Evolutionary conservation across 2,797 vertebrate species (phyloP).

Genomic region (Taenioides sp.): DNA sequence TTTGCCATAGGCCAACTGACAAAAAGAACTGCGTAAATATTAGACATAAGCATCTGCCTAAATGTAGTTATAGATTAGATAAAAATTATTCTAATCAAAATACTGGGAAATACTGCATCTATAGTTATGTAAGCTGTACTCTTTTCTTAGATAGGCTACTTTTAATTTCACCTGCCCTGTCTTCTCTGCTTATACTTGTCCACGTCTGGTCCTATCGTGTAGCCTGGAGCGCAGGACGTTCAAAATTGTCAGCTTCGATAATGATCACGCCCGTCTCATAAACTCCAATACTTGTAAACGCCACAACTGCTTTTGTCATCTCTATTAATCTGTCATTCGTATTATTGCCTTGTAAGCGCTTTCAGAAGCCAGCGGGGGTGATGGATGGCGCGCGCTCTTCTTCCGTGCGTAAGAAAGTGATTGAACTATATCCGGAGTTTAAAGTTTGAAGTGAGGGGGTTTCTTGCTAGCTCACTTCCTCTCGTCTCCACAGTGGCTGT

Average conservation of each 20-base stretch:
- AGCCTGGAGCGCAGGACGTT: constrained; percentile 27
- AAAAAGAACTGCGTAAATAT: no score
- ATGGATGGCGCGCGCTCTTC: constrained; percentile 36
- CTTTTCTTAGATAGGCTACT: neutral
- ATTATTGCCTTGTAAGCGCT: constrained; percentile 60
- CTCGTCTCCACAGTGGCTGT: constrained; percentile 67
- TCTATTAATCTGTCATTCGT: constrained; percentile 59
- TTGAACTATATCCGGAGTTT: constrained; percentile 44
- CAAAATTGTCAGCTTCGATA: constrained; percentile 41
- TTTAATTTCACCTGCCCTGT: neutral
- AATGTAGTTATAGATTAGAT: no score
- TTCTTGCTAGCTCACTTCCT: constrained; percentile 51
- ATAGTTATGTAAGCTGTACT: neutral
- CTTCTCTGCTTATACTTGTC: neutral
- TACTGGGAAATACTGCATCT: neutral
- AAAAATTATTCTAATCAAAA: neutral
- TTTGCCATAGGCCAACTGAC: no score
- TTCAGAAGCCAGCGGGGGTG: constrained; percentile 36
- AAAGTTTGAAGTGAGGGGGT: constrained; percentile 59
- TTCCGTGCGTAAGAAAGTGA: constrained; percentile 19
- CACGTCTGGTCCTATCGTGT: neutral
- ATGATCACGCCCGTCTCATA: constrained; percentile 34
- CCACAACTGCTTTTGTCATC: constrained; percentile 40
- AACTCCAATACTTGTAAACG: constrained; percentile 22
- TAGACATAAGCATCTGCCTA: no score